A percentile compares a stretch with the other conserved stretches of the same genome.
Evolutionary conservation across 2,113 vertebrate genomes (phyloP).

Genomic region (Tachuris rubrigastra): DNA sequence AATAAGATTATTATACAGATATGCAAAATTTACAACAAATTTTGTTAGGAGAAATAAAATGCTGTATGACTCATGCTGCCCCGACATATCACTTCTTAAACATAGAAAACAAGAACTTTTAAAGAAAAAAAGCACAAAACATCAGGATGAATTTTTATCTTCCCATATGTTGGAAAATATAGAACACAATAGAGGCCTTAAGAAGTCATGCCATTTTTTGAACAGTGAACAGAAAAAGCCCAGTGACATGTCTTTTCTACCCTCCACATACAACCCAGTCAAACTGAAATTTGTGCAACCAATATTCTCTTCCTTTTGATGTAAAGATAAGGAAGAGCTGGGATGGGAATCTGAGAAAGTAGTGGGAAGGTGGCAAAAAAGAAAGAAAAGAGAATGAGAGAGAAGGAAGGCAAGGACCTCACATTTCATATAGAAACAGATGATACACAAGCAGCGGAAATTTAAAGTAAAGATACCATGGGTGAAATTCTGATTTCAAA

Average conservation of each 20-base stretch:
- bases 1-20: neutral
- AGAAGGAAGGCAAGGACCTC: neutral
- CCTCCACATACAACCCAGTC: neutral
- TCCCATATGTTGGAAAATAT: neutral
- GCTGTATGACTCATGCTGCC: neutral
- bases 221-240: neutral
- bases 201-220: neutral
- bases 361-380: neutral
- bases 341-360: neutral
- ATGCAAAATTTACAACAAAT: neutral
- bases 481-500: neutral
- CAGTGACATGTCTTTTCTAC: neutral
- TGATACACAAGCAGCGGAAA: neutral
- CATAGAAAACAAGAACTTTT: neutral
- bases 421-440: neutral
- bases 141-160: neutral
- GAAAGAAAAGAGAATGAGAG: neutral
- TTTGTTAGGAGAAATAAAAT: neutral
- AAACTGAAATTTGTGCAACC: neutral
- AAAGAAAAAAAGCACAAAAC: neutral
- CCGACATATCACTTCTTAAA: neutral
- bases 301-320: neutral
- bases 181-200: neutral
- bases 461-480: neutral
- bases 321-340: neutral